Conservation (phyloP, 1,140 invertebrate species). For the Bombyx mandarina region DNA sequence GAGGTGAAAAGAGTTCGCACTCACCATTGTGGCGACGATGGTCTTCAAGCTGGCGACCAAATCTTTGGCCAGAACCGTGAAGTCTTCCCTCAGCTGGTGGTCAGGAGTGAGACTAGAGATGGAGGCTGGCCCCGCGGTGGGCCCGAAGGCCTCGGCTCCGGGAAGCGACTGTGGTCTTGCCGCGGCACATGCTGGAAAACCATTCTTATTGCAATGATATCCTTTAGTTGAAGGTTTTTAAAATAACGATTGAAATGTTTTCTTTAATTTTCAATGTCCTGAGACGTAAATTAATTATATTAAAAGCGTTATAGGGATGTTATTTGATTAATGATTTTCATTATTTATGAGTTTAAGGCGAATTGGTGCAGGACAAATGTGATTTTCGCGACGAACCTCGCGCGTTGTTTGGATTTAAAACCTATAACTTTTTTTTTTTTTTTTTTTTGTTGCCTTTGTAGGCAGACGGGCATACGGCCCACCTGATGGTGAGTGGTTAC, state of each 20-base stretch:
- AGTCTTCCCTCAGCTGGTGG: conserved; percentile 77
- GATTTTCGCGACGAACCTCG: too few species aligned
- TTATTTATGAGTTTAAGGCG: too few species aligned
- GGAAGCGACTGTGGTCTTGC: conserved; percentile 67
- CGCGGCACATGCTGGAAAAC: conserved; percentile 47
- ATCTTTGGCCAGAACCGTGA: conserved; percentile 78
- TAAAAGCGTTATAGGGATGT: too few species aligned
- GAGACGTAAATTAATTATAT: background rate
- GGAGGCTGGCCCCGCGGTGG: conserved; percentile 35
- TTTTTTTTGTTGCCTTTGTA: too few species aligned
- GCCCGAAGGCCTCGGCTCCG: conserved; percentile 52
- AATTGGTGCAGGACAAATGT: too few species aligned
- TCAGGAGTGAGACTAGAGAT: conserved; percentile 69
- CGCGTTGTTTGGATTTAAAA: too few species aligned
- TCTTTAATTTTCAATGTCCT: background rate
- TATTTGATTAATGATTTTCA: too few species aligned
- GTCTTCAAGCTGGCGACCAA: conserved; percentile 50
- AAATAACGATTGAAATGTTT: background rate
- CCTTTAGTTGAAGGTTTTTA: background rate
- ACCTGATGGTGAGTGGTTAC: too few species aligned
- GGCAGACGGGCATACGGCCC: too few species aligned
- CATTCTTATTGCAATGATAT: background rate
- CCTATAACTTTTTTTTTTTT: too few species aligned
- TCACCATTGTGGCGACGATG: conserved; percentile 50
- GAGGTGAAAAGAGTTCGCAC: background rate